Percentiles rank a stretch among this genome's conserved stretches.
Conservation (phyloP, 2,113 vertebrate genomes). For the Cynocephalus volans region DNA sequence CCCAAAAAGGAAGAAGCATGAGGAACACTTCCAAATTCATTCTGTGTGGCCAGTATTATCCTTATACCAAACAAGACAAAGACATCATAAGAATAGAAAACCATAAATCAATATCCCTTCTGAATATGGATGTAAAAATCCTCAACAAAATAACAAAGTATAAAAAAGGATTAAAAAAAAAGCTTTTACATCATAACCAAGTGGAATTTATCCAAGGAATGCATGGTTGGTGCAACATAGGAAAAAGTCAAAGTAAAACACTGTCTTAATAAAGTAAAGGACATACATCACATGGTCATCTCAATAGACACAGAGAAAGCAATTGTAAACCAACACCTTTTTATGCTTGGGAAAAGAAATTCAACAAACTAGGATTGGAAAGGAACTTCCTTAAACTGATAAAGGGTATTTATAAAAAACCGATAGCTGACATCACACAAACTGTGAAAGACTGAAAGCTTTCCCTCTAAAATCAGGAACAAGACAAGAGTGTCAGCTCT, state of each 20-base stretch:
- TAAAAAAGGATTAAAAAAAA: background rate
- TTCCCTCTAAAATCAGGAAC: background rate
- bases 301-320: conserved; percentile 16
- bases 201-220: conserved; percentile 20
- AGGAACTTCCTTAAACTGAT: background rate
- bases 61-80: background rate
- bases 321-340: background rate
- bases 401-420: background rate
- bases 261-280: background rate
- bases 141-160: background rate
- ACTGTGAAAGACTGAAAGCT: background rate
- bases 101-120: background rate
- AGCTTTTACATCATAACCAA: background rate
- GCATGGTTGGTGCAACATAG: background rate
- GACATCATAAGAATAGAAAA: background rate
- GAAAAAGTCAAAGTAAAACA: background rate
- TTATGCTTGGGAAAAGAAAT: background rate
- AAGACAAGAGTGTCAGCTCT: background rate
- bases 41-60: background rate
- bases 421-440: background rate
- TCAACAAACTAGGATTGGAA: background rate
- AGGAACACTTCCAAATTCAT: background rate
- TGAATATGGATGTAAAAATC: background rate
- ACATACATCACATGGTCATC: background rate
- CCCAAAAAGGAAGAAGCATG: background rate